phyloP scores from a whole-genome alignment of 2,888 invertebrate species.

The Chalcosyrphus nemorum region DNA sequence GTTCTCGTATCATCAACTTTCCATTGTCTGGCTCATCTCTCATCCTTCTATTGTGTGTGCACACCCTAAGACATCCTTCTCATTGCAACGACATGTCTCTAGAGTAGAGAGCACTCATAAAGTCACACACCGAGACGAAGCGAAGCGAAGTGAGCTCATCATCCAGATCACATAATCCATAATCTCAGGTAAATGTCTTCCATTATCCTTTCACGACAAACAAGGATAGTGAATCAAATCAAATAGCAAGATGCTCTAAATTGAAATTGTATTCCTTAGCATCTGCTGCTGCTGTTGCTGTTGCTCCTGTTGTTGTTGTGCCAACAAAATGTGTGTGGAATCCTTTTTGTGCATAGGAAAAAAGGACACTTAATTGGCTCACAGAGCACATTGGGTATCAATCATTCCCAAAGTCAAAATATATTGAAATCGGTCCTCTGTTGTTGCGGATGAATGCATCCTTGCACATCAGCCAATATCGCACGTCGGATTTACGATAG shows the following conservation, averaged over 20 bases:
- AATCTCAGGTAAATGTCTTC: conserved; percentile 67
- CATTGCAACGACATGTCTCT: conserved; percentile 60
- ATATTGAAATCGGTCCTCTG: conserved; percentile 60
- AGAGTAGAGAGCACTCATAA: conserved; percentile 59
- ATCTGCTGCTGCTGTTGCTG: conserved; percentile 56
- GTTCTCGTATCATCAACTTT: conserved; percentile 64
- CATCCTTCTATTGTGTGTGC: conserved; percentile 36
- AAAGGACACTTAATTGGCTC: conserved; percentile 70
- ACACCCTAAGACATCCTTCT: conserved; percentile 67
- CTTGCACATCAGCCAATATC: conserved; percentile 60
- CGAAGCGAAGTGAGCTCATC: conserved; percentile 62
- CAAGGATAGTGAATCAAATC: conserved; percentile 48
- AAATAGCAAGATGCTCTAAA: conserved; percentile 70
- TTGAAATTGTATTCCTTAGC: conserved; percentile 63
- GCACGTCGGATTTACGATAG: conserved; percentile 63
- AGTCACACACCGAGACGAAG: conserved; percentile 63
- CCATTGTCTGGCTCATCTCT: conserved; percentile 56
- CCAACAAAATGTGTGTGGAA: conserved; percentile 36
- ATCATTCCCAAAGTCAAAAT: conserved; percentile 68
- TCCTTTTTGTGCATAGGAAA: background rate
- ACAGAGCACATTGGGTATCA: conserved; percentile 58
- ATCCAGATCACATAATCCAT: conserved; percentile 66
- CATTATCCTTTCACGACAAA: conserved; percentile 57
- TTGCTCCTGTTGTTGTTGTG: conserved; percentile 54
- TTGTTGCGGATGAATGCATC: conserved; percentile 66